Conservation (phyloP, 53 echinoderm and acorn worm genomes). For the Zoroaster sp. region DNA sequence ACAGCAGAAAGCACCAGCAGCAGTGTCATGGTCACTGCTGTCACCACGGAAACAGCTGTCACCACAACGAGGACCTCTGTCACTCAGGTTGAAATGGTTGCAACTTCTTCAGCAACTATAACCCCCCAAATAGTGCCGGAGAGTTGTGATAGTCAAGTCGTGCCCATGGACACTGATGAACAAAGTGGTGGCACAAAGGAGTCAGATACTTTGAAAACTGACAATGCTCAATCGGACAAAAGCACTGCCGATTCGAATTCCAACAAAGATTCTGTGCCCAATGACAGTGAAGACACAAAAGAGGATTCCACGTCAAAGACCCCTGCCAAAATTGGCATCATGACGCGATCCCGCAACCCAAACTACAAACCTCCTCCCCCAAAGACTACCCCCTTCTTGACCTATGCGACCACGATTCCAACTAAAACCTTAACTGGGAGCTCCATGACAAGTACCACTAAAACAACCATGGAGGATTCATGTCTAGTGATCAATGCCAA, state of each 20-base stretch:
- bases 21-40: not conserved
- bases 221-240: not conserved
- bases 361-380: conserved; percentile 99
- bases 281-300: conserved; percentile 16
- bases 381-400: conserved; percentile 88
- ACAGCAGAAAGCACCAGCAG: not conserved
- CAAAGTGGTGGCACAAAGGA: not conserved
- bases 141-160: not conserved
- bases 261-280: not conserved
- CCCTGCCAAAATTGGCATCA: conserved; percentile 51
- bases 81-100: conserved; percentile 14
- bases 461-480: conserved; percentile 62
- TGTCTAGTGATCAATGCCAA: conserved; percentile 92
- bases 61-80: conserved; percentile 32
- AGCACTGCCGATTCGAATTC: not conserved
- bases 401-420: conserved; percentile 81
- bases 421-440: conserved; percentile 46
- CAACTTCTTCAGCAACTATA: not conserved
- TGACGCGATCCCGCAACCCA: conserved; percentile 97
- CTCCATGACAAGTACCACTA: not conserved
- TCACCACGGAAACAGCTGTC: conserved; percentile 18
- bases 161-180: not conserved
- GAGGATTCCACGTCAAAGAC: not conserved
- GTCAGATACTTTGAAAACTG: not conserved
- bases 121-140: not conserved